A percentile compares a stretch with the other conserved stretches of the same genome.
These are phyloP conservation scores for Myxocyprinus asiaticus DNA, from an alignment of 2,113 vertebrate species.

Conservation along the genomic window DNA sequence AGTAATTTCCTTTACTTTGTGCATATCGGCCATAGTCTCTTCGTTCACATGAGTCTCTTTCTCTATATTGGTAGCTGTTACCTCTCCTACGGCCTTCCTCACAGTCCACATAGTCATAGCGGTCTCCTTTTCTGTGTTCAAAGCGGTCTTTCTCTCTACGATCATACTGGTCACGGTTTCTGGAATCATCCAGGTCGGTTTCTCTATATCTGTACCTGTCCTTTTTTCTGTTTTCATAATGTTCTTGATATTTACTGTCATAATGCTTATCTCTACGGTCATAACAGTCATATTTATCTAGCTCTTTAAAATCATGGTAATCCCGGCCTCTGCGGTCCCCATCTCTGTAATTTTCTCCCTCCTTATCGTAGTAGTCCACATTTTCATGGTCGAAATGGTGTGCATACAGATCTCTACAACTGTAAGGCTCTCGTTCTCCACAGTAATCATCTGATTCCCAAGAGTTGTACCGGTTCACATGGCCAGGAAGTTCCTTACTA, in stretches of 20 bases:
- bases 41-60: constrained; percentile 40
- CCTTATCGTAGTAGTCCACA: constrained; percentile 53
- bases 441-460: constrained; percentile 40
- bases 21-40: constrained; percentile 20
- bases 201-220: constrained; percentile 36
- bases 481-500: constrained; percentile 56
- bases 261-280: constrained; percentile 42
- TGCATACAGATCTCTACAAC: constrained; percentile 47
- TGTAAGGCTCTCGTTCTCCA: constrained; percentile 21
- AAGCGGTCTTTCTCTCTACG: constrained; percentile 58
- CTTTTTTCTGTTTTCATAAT: constrained; percentile 56
- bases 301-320: constrained; percentile 38
- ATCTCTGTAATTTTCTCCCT: constrained; percentile 44
- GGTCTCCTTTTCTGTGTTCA: constrained; percentile 58
- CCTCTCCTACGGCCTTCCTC: constrained; percentile 52
- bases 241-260: constrained; percentile 55
- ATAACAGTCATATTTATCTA: constrained; percentile 55
- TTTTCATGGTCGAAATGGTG: constrained; percentile 49
- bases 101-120: constrained; percentile 48
- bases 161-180: constrained; percentile 45
- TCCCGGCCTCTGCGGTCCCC: constrained; percentile 33
- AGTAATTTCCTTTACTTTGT: constrained; percentile 34
- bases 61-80: constrained; percentile 50
- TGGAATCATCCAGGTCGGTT: constrained; percentile 56
- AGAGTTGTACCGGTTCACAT: constrained; percentile 26